These are phyloP conservation scores for Sebastes ruberrimus DNA, from an alignment of 2,797 vertebrate genomes.

Conservation along the genomic window DNA sequence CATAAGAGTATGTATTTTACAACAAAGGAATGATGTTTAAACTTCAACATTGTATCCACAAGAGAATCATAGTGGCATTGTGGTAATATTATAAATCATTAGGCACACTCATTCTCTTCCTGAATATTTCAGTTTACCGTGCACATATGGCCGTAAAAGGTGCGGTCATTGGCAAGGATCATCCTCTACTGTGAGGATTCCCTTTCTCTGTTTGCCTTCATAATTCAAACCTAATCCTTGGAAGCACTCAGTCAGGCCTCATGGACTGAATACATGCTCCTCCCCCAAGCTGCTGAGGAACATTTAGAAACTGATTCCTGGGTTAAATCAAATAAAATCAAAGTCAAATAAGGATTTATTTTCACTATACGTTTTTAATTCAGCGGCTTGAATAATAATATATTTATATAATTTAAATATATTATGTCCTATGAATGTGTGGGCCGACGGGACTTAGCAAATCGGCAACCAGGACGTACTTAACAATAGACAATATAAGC, in stretches of 20 bases:
- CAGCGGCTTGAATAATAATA: neutral
- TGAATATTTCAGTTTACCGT: neutral
- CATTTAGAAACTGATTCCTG: conserved; percentile 3
- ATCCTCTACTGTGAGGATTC: conserved; percentile 23
- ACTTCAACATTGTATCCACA: neutral
- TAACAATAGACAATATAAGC: conserved; percentile 3
- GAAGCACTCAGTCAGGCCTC: conserved; percentile 24
- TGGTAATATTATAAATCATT: neutral
- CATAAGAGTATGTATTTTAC: neutral
- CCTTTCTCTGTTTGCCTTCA: conserved; percentile 47
- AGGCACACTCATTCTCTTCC: neutral
- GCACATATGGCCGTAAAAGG: neutral
- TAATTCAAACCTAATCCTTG: conserved; percentile 64
- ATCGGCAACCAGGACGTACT: neutral
- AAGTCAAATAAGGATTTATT: conserved; percentile 11
- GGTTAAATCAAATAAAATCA: conserved; percentile 10
- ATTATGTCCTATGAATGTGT: neutral
- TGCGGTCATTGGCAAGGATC: conserved; percentile 32
- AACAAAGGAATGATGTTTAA: conserved; percentile 1
- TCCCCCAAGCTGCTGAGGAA: neutral
- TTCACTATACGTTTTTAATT: neutral
- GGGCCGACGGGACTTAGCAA: neutral
- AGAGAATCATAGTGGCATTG: neutral
- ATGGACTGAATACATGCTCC: neutral
- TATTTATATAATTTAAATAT: conserved; percentile 17